These are phyloP conservation scores for Dinomys branickii DNA, from an alignment of 2,113 vertebrate genomes.

Conservation along the genomic window DNA sequence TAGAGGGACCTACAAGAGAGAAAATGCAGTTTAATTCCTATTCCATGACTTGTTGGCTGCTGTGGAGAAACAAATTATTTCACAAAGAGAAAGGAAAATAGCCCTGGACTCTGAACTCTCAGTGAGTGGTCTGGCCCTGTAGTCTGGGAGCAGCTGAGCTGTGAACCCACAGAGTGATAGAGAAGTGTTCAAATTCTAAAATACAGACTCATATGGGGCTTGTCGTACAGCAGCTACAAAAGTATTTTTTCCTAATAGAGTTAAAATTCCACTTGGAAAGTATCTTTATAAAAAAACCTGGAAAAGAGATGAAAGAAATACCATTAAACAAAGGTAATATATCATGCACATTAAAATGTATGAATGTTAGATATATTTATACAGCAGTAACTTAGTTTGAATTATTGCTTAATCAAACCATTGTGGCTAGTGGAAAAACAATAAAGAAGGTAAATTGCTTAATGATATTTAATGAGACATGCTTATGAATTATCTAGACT, in stretches of 20 bases:
- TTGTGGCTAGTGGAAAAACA: constrained; percentile 55
- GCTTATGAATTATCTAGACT: constrained; percentile 70
- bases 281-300: constrained; percentile 28
- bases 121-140: constrained; percentile 52
- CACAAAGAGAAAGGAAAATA: neutral
- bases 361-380: constrained; percentile 65
- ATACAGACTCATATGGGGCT: neutral
- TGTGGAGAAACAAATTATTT: constrained; percentile 68
- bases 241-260: neutral
- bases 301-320: constrained; percentile 25
- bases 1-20: constrained; percentile 38
- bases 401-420: constrained; percentile 75
- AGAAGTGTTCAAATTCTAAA: neutral
- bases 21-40: constrained; percentile 67
- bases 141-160: constrained; percentile 56
- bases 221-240: constrained; percentile 23
- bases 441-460: constrained; percentile 73
- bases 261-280: constrained; percentile 61
- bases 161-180: neutral
- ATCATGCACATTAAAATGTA: constrained; percentile 56
- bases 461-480: constrained; percentile 23
- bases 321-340: constrained; percentile 47
- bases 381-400: constrained; percentile 48
- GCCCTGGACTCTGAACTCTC: constrained; percentile 42
- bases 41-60: constrained; percentile 67